These are phyloP conservation scores for Acrossocheilus wenchowensis DNA, from an alignment of 2,797 vertebrate genomes.

Conservation along the genomic window DNA sequence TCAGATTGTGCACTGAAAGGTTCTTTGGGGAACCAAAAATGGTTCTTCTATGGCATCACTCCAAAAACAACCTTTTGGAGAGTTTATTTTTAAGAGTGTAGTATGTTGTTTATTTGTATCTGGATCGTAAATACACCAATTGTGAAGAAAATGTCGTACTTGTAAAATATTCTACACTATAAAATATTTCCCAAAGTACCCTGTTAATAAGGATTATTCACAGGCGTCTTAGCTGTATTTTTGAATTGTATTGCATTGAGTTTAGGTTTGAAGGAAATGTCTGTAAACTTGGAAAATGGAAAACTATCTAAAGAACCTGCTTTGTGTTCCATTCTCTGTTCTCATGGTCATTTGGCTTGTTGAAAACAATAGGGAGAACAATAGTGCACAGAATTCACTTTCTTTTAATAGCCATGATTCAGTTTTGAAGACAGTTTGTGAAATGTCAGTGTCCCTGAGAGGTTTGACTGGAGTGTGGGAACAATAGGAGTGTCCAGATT, in stretches of 20 bases:
- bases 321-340: constrained; percentile 28
- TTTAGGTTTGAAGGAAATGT: background rate
- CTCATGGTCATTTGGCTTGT: constrained; percentile 8
- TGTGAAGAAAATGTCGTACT: background rate
- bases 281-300: background rate
- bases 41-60: background rate
- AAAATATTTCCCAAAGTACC: no score
- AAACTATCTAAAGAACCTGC: constrained; percentile 44
- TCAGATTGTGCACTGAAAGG: background rate
- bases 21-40: background rate
- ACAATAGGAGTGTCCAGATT: constrained; percentile 60
- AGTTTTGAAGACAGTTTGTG: constrained; percentile 67
- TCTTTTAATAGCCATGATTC: constrained; percentile 55
- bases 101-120: background rate
- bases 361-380: constrained; percentile 58
- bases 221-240: background rate
- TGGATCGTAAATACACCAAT: background rate
- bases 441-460: constrained; percentile 63
- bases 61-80: background rate
- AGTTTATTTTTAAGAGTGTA: background rate
- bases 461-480: constrained; percentile 41
- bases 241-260: background rate
- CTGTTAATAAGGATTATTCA: background rate
- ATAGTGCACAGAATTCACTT: constrained; percentile 52
- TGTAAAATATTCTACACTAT: no score